Percentiles rank a stretch among this genome's conserved stretches.
Evolutionary conservation across 2,888 invertebrate genomes (phyloP).

Genomic region (Pseudanteris insignis): DNA sequence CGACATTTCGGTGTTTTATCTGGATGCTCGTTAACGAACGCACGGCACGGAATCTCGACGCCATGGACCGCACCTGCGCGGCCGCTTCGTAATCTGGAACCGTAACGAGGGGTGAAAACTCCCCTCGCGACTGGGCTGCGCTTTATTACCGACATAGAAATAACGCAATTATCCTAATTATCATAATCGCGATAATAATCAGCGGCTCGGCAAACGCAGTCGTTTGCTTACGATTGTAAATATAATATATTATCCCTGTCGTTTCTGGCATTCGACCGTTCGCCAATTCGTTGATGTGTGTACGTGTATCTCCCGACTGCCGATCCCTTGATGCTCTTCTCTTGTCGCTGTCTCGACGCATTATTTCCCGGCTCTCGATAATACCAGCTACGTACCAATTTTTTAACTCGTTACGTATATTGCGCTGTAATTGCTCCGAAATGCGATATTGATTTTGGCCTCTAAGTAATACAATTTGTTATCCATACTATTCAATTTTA

Average conservation of each 20-base stretch:
- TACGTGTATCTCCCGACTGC: background rate
- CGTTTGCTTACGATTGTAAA: conserved; percentile 27
- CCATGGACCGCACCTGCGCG: conserved; percentile 40
- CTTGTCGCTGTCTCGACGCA: conserved; percentile 11
- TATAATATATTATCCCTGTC: conserved; percentile 24
- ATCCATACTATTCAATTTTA: no score
- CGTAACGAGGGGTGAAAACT: conserved; percentile 45
- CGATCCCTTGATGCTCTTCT: conserved; percentile 5
- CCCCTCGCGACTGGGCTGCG: conserved; percentile 36
- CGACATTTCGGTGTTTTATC: conserved; percentile 56
- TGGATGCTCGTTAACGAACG: conserved; percentile 58
- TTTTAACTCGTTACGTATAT: no score
- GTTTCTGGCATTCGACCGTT: conserved; percentile 23
- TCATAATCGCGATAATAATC: conserved; percentile 54
- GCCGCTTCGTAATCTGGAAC: no score
- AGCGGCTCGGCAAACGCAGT: conserved; percentile 30
- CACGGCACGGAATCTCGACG: conserved; percentile 56
- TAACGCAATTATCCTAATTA: conserved; percentile 52
- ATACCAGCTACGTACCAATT: background rate
- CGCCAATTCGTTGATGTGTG: no score
- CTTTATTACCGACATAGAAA: conserved; percentile 46
- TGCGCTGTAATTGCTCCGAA: no score
- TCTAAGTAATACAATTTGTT: no score
- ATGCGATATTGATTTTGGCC: no score
- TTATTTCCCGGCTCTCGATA: conserved; percentile 2